A percentile compares a stretch with the other conserved stretches of the same genome.
phyloP scores from a whole-genome alignment of 2,888 invertebrate species.

The Pandemis cinnamomeana region DNA sequence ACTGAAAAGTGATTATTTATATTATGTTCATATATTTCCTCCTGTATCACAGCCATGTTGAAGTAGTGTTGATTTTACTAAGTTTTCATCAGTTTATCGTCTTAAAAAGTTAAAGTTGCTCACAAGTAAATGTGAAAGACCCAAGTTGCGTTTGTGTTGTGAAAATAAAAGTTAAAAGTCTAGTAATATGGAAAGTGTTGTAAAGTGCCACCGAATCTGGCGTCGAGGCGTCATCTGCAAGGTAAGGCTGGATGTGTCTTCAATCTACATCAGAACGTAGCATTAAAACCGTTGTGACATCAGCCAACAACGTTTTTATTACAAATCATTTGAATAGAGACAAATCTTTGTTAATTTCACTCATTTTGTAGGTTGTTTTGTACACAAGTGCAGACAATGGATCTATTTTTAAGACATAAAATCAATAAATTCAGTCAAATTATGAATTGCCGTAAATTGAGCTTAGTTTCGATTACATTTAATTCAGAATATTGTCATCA shows the following conservation, averaged over 20 bases:
- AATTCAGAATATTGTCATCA: slow-evolving; percentile 2
- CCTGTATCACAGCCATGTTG: slow-evolving; percentile 84
- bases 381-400: slow-evolving; percentile 27
- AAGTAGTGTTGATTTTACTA: slow-evolving; percentile 83
- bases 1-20: slow-evolving; percentile 81
- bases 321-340: slow-evolving; percentile 17
- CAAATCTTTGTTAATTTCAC: slow-evolving; percentile 7
- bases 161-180: slow-evolving; percentile 79
- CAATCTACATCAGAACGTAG: slow-evolving; percentile 81
- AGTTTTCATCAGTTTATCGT: slow-evolving; percentile 81
- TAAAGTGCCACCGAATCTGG: slow-evolving; percentile 83
- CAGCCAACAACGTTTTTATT: slow-evolving; percentile 33
- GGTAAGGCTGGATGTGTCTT: slow-evolving; percentile 85
- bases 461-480: background rate
- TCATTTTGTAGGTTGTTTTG: slow-evolving; percentile 34
- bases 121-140: slow-evolving; percentile 84
- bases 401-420: slow-evolving; percentile 20
- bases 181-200: slow-evolving; percentile 82
- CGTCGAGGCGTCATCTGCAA: slow-evolving; percentile 81
- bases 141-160: slow-evolving; percentile 83
- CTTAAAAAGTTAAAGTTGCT: slow-evolving; percentile 78
- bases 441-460: background rate
- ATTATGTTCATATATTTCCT: slow-evolving; percentile 83
- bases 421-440: slow-evolving; percentile 1
- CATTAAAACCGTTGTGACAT: slow-evolving; percentile 51